phyloP scores from a whole-genome alignment of 2,888 invertebrate species.

The Nymphalis urticae region DNA sequence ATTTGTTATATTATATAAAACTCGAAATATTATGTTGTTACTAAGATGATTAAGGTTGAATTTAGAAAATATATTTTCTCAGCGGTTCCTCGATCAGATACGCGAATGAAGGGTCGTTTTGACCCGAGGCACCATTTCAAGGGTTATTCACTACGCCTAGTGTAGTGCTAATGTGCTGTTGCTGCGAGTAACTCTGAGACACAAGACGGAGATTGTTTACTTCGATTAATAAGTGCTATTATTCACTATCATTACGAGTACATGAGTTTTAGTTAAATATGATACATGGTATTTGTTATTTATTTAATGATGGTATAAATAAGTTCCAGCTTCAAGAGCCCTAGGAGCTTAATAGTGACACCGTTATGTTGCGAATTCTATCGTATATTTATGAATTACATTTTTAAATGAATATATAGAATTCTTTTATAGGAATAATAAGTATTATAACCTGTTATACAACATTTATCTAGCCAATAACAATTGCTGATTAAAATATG shows the following conservation, averaged over 20 bases:
- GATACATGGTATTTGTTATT: neutral
- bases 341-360: too few species aligned
- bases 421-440: neutral
- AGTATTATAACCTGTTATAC: neutral
- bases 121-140: conserved; percentile 54
- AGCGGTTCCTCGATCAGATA: conserved; percentile 59
- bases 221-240: conserved; percentile 3
- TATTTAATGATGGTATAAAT: too few species aligned
- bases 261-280: neutral
- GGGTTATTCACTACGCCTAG: conserved; percentile 46
- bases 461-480: neutral
- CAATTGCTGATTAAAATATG: conserved; percentile 14
- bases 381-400: too few species aligned
- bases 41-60: conserved; percentile 6
- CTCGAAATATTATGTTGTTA: neutral
- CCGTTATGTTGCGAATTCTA: too few species aligned
- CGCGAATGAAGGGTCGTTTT: conserved; percentile 48
- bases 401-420: neutral
- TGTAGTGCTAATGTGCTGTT: conserved; percentile 67
- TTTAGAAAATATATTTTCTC: conserved; percentile 41
- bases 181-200: conserved; percentile 34
- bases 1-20: neutral
- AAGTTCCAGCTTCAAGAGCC: too few species aligned
- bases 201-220: conserved; percentile 14
- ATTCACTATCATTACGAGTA: neutral